Percentiles rank a stretch among this genome's conserved stretches.
Conservation (phyloP, 2,113 vertebrate species). For the Microtus richardsoni region DNA sequence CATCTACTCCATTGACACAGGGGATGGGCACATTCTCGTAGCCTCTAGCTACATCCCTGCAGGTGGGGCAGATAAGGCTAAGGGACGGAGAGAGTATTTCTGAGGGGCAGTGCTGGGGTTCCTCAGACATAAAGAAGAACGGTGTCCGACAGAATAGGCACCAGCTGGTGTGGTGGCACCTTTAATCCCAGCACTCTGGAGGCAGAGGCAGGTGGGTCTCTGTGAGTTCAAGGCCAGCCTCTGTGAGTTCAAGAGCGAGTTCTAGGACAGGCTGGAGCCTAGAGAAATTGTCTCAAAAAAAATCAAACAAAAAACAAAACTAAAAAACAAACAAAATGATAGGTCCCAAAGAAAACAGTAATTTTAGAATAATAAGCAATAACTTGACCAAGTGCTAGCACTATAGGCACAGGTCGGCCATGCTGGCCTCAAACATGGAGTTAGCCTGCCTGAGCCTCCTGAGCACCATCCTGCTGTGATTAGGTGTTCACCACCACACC, state of each 20-base stretch:
- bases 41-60: constrained; percentile 93
- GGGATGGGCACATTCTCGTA: constrained; percentile 95
- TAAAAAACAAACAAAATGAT: background rate
- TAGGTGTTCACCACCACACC: fast-evolving
- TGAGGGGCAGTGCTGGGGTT: background rate
- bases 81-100: no score
- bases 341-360: background rate
- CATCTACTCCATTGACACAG: constrained; percentile 94
- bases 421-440: background rate
- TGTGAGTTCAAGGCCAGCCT: background rate
- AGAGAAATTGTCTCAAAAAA: no score
- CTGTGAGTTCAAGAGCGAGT: no score
- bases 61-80: background rate
- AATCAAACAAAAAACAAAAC: background rate
- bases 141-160: background rate
- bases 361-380: background rate
- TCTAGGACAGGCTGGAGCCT: background rate
- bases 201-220: background rate
- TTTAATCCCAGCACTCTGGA: background rate
- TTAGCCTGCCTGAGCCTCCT: background rate
- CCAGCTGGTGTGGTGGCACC: background rate
- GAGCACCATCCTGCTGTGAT: no score
- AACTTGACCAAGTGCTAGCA: background rate
- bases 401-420: background rate
- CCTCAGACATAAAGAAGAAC: background rate